Evolutionary conservation across 2,888 invertebrate genomes (phyloP), one percentile per base, ranked within the genome.

Genomic region (Protodeltote pygarga): DNA sequence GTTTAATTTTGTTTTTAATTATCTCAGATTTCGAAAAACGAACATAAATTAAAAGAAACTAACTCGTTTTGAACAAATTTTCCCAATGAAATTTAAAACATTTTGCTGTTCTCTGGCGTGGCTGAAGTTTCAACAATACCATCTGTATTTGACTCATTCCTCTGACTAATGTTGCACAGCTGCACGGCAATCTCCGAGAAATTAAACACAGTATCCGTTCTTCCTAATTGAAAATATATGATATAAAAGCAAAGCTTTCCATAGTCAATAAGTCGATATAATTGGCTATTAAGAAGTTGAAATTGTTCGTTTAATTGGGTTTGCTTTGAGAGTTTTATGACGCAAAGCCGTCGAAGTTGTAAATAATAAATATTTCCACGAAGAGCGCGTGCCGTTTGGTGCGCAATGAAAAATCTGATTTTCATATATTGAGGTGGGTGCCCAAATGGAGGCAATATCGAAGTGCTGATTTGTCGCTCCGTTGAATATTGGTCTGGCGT

Each of bases 361-460:
- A 71, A 75, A 80, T 75, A 75, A 73, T 75, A 70, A 75, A 73
- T 63, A 66, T 70, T 57, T 62, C 53, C 34, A 38, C 33, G 32
- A 16, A 21, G 29, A 24, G 29, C 62, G 44, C 31, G 46, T 65
- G 47, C 47, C 70, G 59, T 48, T 69, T 58, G 46, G 63, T 33
- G 65, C 65, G 80, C 81, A 79, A 83, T 83, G 81, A 86, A 87
- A 87, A 89, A 88, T 87, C 81, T 58, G 75, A 86, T 87, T 88
- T 86, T 81, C 82, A 83, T 86, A 84, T 87, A 85, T 86, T 83
- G 85, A 86, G 80, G 83, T 82, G 81, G 77, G 79, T 84, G 77
- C 80, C 83, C 85, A 89, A 89, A 89, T 89, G 85, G 88, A 89
- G 90, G 89, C 87, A 90, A 90, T 90, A 89, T 89, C 84, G 89